Evolutionary conservation across 2,797 vertebrate genomes (phyloP).

Genomic region (Heliangelus exortis): DNA sequence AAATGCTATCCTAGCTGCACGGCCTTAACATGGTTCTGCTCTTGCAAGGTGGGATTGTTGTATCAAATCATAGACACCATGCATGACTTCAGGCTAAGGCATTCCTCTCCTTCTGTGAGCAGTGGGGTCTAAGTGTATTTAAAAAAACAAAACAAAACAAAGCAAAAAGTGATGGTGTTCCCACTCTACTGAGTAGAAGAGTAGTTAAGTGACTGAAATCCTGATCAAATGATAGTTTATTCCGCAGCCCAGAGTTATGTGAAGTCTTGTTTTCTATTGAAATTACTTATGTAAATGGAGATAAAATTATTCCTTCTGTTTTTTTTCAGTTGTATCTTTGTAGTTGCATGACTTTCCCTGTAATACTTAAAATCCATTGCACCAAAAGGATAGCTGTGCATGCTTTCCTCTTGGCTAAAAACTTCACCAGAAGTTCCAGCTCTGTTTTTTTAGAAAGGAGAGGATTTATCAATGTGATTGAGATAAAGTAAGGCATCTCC

Average conservation of each 20-base stretch:
- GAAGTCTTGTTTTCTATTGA: background rate
- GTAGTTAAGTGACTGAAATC: background rate
- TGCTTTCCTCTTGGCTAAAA: background rate
- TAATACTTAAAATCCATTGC: slow-evolving; percentile 3
- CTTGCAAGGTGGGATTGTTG: background rate
- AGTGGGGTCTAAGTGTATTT: background rate
- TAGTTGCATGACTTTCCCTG: background rate
- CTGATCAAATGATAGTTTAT: slow-evolving; percentile 1
- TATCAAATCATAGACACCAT: background rate
- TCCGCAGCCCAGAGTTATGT: background rate
- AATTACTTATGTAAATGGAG: slow-evolving; percentile 3
- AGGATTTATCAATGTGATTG: background rate
- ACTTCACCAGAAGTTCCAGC: background rate
- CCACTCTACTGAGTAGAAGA: background rate
- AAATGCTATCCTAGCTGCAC: background rate
- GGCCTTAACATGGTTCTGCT: background rate
- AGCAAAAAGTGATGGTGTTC: background rate
- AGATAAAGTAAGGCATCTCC: background rate
- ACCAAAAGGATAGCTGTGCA: background rate
- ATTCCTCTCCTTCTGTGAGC: background rate
- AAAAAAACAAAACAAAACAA: too few relatives aligned
- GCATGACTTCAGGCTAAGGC: background rate
- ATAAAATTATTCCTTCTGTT: background rate
- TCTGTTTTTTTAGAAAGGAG: background rate
- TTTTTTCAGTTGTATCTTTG: background rate